Conservation (phyloP, 2,113 vertebrate species). For the Poeciliopsis occidentalis region DNA sequence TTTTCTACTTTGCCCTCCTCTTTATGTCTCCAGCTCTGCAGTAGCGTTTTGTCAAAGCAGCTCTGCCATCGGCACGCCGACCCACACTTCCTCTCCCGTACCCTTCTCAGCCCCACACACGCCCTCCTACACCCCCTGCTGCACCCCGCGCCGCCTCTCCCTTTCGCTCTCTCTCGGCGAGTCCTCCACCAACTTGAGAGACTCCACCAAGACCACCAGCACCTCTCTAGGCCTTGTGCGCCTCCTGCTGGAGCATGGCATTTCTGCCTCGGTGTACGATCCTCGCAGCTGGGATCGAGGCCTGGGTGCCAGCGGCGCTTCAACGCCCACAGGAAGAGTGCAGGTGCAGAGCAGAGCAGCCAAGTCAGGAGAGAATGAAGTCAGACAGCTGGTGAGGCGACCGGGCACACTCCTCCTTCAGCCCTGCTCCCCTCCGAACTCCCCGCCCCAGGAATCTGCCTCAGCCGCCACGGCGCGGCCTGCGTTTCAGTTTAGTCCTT, state of each 20-base stretch:
- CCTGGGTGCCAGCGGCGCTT: slow-evolving; percentile 54
- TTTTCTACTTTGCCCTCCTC: not conserved
- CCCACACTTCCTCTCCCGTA: slow-evolving; percentile 79
- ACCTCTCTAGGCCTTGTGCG: slow-evolving; percentile 93
- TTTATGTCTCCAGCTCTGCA: slow-evolving; percentile 48
- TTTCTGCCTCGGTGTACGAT: slow-evolving; percentile 92
- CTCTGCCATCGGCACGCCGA: slow-evolving; percentile 78
- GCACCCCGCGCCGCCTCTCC: slow-evolving; percentile 93
- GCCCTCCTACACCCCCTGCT: slow-evolving; percentile 89
- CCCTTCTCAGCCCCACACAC: slow-evolving; percentile 82
- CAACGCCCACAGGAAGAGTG: slow-evolving; percentile 36
- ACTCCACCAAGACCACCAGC: slow-evolving; percentile 95
- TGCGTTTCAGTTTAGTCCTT: slow-evolving; percentile 88
- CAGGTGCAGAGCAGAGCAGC: not conserved
- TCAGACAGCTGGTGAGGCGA: slow-evolving; percentile 11
- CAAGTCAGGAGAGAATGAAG: not conserved
- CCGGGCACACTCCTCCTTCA: slow-evolving; percentile 70
- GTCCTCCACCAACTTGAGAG: slow-evolving; percentile 93
- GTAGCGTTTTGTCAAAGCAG: slow-evolving; percentile 68
- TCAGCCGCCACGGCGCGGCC: slow-evolving; percentile 15
- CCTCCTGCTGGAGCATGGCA: slow-evolving; percentile 91
- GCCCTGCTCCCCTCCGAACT: slow-evolving; percentile 90
- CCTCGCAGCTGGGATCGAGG: slow-evolving; percentile 90
- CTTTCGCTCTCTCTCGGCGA: slow-evolving; percentile 90
- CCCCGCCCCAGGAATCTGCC: slow-evolving; percentile 56